phyloP scores from a whole-genome alignment of 1,140 invertebrate genomes.

The Hyles euphorbiae region DNA sequence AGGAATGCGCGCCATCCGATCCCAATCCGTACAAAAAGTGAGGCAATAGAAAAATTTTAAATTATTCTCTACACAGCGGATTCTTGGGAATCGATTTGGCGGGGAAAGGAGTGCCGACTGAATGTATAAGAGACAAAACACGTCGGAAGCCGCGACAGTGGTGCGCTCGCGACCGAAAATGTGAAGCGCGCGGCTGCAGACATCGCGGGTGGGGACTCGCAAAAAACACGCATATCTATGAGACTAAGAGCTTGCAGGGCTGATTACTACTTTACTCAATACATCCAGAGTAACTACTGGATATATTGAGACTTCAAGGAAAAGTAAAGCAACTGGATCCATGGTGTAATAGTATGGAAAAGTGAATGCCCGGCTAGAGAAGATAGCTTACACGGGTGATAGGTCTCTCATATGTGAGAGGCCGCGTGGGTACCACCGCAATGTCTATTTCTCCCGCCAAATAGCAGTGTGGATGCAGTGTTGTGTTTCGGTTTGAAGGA shows the following conservation, averaged over 20 bases:
- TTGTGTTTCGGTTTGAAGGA: no score
- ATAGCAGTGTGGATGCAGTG: no score
- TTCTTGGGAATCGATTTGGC: slow-evolving; percentile 46
- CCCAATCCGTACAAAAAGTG: no score
- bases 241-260: background rate
- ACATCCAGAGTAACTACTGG: no score
- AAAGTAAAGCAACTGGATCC: background rate
- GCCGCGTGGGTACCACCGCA: no score
- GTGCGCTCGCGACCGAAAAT: slow-evolving; percentile 31
- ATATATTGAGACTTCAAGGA: background rate
- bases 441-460: no score
- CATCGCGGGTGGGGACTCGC: slow-evolving; percentile 49
- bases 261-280: background rate
- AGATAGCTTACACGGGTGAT: background rate
- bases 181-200: slow-evolving; percentile 32
- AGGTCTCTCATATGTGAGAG: no score
- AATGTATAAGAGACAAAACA: slow-evolving; percentile 55
- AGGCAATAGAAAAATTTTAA: no score
- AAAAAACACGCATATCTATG: slow-evolving; percentile 31
- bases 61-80: slow-evolving; percentile 17
- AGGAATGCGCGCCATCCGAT: no score
- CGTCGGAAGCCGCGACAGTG: slow-evolving; percentile 39
- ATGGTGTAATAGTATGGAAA: background rate
- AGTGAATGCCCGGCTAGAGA: background rate
- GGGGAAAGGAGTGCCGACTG: slow-evolving; percentile 29